phyloP scores from a whole-genome alignment of 1,140 invertebrate genomes.

The Watersipora subatra region DNA sequence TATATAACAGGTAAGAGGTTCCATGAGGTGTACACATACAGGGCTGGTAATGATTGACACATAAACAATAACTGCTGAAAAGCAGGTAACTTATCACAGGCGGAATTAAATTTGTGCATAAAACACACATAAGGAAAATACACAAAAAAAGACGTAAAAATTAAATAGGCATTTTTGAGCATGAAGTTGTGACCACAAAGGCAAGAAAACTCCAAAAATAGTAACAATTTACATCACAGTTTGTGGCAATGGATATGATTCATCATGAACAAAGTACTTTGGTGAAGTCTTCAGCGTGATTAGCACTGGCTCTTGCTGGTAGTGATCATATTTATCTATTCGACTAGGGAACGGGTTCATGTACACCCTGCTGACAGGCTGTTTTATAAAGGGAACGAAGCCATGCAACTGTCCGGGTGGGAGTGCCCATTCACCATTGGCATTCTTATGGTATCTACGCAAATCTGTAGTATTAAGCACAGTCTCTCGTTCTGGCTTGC shows the following conservation, averaged over 20 bases:
- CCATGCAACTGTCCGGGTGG: constrained; percentile 23
- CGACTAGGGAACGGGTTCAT: constrained; percentile 32
- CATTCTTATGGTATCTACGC: constrained; percentile 20
- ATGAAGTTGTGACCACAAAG: too few relatives aligned
- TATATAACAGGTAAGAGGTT: too few relatives aligned
- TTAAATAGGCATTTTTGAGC: too few relatives aligned
- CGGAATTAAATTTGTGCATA: too few relatives aligned
- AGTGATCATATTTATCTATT: constrained; percentile 19
- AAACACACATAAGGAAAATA: too few relatives aligned
- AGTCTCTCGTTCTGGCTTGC: constrained; percentile 27
- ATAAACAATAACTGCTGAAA: too few relatives aligned
- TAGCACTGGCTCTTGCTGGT: constrained; percentile 25
- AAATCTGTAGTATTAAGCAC: constrained; percentile 23
- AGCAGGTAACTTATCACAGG: too few relatives aligned
- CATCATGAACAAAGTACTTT: constrained; percentile 33
- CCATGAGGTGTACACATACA: too few relatives aligned
- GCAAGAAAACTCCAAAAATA: too few relatives aligned
- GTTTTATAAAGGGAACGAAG: constrained; percentile 30
- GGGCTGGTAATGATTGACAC: too few relatives aligned
- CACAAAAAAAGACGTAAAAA: too few relatives aligned
- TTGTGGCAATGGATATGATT: constrained; percentile 16
- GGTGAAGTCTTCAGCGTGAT: constrained; percentile 35
- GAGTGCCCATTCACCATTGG: constrained; percentile 21
- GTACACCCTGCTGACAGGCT: constrained; percentile 33
- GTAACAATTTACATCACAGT: background rate